Base-by-base conservation (phyloP, 1,140 invertebrate genomes). In the Cheumatopsyche charites region DNA sequence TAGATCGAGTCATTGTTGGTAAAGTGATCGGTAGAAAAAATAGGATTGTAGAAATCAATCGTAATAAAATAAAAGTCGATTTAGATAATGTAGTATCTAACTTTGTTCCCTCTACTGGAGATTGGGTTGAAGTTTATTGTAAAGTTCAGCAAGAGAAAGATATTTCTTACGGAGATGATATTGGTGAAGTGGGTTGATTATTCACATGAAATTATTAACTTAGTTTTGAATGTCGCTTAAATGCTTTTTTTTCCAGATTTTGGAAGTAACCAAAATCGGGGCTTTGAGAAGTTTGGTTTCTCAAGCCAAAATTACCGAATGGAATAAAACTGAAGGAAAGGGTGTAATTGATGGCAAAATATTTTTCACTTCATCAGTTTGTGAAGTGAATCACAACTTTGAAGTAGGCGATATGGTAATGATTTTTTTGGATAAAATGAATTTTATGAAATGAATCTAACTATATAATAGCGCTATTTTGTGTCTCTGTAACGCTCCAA, bases 41-140 rank as follows among this genome's bases (percentile, higher is more conserved):
- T 1, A 79, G 88, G 55, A 72, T 80, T 12, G 83, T 88, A 5
- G 81, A 82, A 62, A 81, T 88, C 0, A 84, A 85, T 41, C 84
- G 86, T 13, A 80, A 80, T 68, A 80, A 86, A 45, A 74, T 87
- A 13, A 80, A 76, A 49, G 80, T 90, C 62, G 80, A 83, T 71
- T 78, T 91, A 25, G 86, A 89, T 73, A 79, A 83, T 47, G 82
- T 90, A 2, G 77, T 80, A 74, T 75, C 80, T 2, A 80, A 77
- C 47, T 85, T 86, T 73, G 71, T 86, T 19, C 86, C 86, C 2
- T 75, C 87, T 12, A 79, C 86, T 77, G 90, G 90, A 4, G 90
- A 91, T 78, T 90, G 88, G 87, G 58, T 90, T 11, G 82, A 85
- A 75, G 68, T 90, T n/a, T 83, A 85, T 41, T 85, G 84, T 21